Evolutionary conservation across 2,888 invertebrate genomes (phyloP).

Genomic region (Megalurothrips usitatus): DNA sequence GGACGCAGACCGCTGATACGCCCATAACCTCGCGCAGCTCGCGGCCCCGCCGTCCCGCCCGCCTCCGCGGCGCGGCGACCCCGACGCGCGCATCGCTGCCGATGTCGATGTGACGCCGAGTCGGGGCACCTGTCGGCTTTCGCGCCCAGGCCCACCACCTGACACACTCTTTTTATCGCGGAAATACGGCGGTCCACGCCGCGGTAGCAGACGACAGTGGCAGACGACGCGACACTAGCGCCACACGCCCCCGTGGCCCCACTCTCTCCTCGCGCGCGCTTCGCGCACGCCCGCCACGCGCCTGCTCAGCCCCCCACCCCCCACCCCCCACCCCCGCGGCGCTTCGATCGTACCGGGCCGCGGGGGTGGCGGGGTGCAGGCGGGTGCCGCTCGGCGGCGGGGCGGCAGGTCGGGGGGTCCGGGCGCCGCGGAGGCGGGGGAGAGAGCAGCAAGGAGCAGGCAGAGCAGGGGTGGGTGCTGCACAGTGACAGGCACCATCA

Average conservation of each 20-base stretch:
- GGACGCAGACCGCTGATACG: neutral
- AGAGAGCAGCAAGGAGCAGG: neutral
- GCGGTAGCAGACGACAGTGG: neutral
- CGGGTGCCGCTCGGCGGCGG: neutral
- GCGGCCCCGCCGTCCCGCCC: neutral
- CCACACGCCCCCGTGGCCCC: neutral
- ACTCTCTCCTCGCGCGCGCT: neutral
- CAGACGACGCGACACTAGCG: constrained; percentile 23
- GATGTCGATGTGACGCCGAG: neutral
- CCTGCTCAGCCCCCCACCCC: too few species aligned
- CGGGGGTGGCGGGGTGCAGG: neutral
- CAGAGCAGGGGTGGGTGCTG: neutral
- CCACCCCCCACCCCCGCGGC: neutral
- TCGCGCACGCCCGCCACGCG: neutral
- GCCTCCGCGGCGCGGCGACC: neutral
- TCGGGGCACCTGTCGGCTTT: neutral
- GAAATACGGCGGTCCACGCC: neutral
- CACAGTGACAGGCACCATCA: neutral
- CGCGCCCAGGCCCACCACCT: neutral
- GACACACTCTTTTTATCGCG: neutral
- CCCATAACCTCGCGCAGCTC: constrained; percentile 16
- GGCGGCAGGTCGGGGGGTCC: too few species aligned
- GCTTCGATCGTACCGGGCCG: neutral
- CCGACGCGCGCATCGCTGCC: neutral
- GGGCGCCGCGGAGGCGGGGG: neutral